phyloP scores from a whole-genome alignment of 2,113 vertebrate genomes.

The Laterallus jamaicensis region DNA sequence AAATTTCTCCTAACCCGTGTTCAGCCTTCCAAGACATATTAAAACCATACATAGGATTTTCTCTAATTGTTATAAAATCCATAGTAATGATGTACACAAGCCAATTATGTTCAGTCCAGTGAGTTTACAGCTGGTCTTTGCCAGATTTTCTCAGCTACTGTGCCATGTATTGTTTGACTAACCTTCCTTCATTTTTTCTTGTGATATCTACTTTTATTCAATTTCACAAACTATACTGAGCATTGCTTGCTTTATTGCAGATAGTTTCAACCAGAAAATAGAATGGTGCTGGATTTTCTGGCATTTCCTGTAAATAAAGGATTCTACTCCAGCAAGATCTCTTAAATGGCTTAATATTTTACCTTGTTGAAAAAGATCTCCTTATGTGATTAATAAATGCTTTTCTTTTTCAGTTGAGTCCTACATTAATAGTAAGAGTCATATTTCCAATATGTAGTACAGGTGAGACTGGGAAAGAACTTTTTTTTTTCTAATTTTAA shows the following conservation, averaged over 20 bases:
- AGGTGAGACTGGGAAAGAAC: not conserved
- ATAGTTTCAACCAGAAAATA: constrained; percentile 3
- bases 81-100: not conserved
- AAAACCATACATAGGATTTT: not conserved
- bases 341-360: not conserved
- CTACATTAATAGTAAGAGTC: not conserved
- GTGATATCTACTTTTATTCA: not conserved
- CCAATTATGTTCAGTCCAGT: constrained; percentile 18
- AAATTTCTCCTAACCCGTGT: not conserved
- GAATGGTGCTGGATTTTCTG: not conserved
- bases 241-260: not conserved
- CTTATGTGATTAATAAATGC: not conserved
- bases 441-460: not conserved
- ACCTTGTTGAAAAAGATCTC: not conserved
- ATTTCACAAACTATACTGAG: not conserved
- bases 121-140: not conserved
- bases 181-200: not conserved
- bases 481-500: not conserved
- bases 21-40: not conserved
- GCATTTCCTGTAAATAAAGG: not conserved
- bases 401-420: not conserved
- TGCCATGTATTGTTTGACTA: constrained; percentile 10
- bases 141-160: not conserved
- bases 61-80: not conserved
- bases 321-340: not conserved